Evolutionary conservation across 2,797 vertebrate genomes (phyloP).

Genomic region (Natrix natrix): DNA sequence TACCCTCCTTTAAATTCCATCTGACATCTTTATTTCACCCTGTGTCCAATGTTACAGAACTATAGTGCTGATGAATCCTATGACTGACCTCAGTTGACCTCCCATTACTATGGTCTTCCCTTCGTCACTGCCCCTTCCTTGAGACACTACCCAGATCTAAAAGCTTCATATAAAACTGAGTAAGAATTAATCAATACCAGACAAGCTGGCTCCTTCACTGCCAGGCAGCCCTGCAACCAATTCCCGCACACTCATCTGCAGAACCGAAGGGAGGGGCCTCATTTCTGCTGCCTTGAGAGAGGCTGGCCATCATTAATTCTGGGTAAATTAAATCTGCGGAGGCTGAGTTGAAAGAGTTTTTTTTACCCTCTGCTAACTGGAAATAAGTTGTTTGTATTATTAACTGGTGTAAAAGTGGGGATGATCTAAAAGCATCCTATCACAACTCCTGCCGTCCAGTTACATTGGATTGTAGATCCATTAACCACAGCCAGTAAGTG

Average conservation of each 20-base stretch:
- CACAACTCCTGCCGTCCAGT: background rate
- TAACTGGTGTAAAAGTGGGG: slow-evolving; percentile 5
- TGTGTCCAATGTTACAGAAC: background rate
- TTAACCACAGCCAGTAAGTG: background rate
- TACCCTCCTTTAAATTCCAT: background rate
- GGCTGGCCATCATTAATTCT: background rate
- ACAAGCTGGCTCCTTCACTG: slow-evolving; percentile 40
- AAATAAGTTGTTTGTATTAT: background rate
- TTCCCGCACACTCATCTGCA: slow-evolving; percentile 33
- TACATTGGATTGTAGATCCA: background rate
- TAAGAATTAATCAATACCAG: slow-evolving; percentile 38
- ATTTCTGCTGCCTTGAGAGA: background rate
- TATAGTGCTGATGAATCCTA: background rate
- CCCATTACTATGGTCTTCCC: background rate
- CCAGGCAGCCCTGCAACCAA: slow-evolving; percentile 20
- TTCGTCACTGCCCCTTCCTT: background rate
- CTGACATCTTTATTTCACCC: background rate
- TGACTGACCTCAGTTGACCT: background rate
- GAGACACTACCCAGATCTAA: slow-evolving; percentile 19
- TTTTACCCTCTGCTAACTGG: background rate
- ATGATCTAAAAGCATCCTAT: background rate
- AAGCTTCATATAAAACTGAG: slow-evolving; percentile 27
- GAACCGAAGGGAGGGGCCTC: background rate
- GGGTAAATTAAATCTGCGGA: slow-evolving; percentile 13
- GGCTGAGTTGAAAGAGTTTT: background rate